Conservation (phyloP, 1,140 invertebrate species). For the Brachionus plicatilis region DNA sequence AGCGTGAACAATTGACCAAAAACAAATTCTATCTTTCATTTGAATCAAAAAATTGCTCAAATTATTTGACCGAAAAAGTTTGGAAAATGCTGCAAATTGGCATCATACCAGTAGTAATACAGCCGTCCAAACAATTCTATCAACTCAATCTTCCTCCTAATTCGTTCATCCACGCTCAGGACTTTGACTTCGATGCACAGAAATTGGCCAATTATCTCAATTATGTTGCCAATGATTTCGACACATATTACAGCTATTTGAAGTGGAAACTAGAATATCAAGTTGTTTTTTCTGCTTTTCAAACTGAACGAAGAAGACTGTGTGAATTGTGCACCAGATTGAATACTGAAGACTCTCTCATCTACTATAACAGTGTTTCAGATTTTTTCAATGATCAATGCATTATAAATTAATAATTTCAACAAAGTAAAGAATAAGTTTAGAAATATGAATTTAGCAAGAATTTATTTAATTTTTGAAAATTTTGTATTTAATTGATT, state of each 20-base stretch:
- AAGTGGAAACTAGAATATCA: slow-evolving; percentile 4
- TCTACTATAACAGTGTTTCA: slow-evolving; percentile 11
- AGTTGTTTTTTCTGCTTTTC: background rate
- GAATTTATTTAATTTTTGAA: no score
- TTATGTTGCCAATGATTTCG: background rate
- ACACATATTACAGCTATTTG: background rate
- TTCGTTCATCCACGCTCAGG: slow-evolving; percentile 36
- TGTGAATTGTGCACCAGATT: slow-evolving; percentile 32
- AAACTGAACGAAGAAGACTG: background rate
- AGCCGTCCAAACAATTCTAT: background rate
- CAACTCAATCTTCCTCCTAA: background rate
- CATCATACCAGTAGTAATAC: slow-evolving; percentile 17
- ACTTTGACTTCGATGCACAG: background rate
- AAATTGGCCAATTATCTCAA: background rate
- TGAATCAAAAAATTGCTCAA: slow-evolving; percentile 29
- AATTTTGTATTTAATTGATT: no score
- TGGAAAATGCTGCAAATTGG: slow-evolving; percentile 5
- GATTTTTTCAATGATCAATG: slow-evolving; percentile 23
- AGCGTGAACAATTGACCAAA: background rate
- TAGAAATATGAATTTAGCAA: no score
- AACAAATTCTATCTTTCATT: slow-evolving; percentile 40
- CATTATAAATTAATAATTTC: background rate
- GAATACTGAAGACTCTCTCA: background rate
- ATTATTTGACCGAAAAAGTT: slow-evolving; percentile 40
- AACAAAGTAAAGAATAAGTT: no score